A percentile compares a stretch with the other conserved stretches of the same genome.
These are phyloP conservation scores for Stenolophus ochropezus DNA, from an alignment of 2,888 invertebrate genomes.

Conservation along the genomic window DNA sequence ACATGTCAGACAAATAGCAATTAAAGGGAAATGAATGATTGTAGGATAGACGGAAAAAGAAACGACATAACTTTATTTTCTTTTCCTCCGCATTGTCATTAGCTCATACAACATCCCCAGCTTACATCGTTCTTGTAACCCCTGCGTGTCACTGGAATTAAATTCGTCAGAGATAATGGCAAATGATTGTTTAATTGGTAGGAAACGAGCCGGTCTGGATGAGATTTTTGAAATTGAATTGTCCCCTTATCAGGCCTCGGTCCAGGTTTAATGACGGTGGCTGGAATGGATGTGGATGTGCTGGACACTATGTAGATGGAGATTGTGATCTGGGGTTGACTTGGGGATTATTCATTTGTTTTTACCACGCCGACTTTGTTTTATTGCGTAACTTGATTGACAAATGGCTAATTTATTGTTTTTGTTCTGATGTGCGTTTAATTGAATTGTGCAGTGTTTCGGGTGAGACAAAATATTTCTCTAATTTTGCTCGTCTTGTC, in stretches of 20 bases:
- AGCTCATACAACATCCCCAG: background rate
- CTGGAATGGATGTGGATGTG: background rate
- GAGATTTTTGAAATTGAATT: conserved; percentile 62
- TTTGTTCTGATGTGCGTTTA: background rate
- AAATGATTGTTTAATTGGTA: conserved; percentile 67
- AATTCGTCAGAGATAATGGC: conserved; percentile 68
- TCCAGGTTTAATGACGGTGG: conserved; percentile 38
- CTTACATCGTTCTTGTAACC: conserved; percentile 41
- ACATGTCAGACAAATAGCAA: no score
- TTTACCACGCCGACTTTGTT: conserved; percentile 1
- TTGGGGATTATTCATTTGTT: conserved; percentile 6
- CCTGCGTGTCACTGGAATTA: conserved; percentile 67
- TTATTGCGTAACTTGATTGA: conserved; percentile 1
- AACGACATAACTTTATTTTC: background rate
- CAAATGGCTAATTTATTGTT: background rate
- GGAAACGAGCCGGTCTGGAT: conserved; percentile 62
- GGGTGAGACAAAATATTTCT: no score
- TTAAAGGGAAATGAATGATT: no score
- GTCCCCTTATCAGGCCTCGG: conserved; percentile 34
- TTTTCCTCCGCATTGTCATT: no score
- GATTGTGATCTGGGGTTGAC: conserved; percentile 25
- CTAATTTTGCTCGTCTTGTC: no score
- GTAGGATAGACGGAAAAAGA: background rate
- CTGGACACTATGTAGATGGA: conserved; percentile 38
- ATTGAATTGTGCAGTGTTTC: background rate